These are phyloP conservation scores for Diadema setosum DNA, from an alignment of 35 echinoderm and acorn worm species.

Conservation along the genomic window DNA sequence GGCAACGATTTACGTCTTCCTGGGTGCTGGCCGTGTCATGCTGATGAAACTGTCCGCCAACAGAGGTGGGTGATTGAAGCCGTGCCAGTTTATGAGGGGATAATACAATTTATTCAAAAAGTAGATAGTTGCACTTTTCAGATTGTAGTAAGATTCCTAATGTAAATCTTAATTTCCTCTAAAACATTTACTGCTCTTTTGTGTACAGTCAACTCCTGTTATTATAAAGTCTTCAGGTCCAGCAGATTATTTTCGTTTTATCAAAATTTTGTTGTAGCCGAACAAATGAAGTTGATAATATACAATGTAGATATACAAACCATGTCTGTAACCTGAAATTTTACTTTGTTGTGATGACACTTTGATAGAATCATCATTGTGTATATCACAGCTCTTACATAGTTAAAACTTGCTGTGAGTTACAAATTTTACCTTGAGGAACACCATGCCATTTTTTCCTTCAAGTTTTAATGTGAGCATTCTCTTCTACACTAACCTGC, in stretches of 20 bases:
- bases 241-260: too few species aligned
- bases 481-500: conserved; percentile 9
- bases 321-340: neutral
- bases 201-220: too few species aligned
- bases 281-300: too few species aligned
- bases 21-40: conserved; percentile 11
- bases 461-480: neutral
- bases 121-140: too few species aligned
- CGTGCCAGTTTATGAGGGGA: too few species aligned
- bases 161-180: too few species aligned
- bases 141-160: too few species aligned
- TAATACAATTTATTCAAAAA: too few species aligned
- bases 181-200: too few species aligned
- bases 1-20: conserved; percentile 16
- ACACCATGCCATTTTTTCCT: neutral
- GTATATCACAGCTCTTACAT: neutral
- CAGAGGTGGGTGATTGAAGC: conserved; percentile 18
- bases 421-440: neutral
- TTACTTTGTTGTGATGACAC: neutral
- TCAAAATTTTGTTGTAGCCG: too few species aligned
- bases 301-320: too few species aligned
- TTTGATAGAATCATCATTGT: neutral
- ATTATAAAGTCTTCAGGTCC: too few species aligned
- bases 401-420: neutral
- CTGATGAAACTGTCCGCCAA: conserved; percentile 43